These are phyloP conservation scores for Drosophila testacea DNA, from an alignment of 2,888 invertebrate genomes.

Conservation along the genomic window DNA sequence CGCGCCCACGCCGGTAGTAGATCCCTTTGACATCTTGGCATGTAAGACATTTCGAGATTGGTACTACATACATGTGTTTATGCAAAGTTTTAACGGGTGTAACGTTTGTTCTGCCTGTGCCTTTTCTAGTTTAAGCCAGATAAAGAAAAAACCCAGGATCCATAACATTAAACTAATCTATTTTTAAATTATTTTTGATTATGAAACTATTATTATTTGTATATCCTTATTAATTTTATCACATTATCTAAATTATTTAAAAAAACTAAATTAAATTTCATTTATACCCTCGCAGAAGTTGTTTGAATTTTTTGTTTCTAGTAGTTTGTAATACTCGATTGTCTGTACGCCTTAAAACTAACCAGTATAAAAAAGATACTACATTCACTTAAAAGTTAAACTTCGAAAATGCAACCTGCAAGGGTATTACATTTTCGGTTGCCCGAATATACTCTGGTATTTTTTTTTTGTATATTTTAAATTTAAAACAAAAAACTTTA, in stretches of 20 bases:
- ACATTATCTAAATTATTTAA: too few relatives aligned
- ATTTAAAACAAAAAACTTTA: background rate
- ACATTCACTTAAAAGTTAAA: too few relatives aligned
- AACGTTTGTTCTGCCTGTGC: constrained; percentile 2
- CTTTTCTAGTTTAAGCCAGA: constrained; percentile 20
- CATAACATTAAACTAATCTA: background rate
- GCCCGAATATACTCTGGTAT: background rate
- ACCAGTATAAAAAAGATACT: too few relatives aligned
- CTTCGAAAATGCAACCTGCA: background rate
- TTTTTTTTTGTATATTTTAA: background rate
- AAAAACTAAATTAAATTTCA: background rate
- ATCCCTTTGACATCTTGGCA: constrained; percentile 50
- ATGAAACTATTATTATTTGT: background rate
- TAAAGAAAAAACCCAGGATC: background rate
- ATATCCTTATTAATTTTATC: background rate
- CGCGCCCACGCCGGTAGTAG: constrained; percentile 47
- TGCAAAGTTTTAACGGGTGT: constrained; percentile 1
- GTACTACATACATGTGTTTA: constrained; percentile 21
- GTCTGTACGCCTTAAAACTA: too few relatives aligned
- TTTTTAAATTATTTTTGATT: background rate
- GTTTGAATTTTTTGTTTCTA: background rate
- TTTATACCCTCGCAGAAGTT: background rate
- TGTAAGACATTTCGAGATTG: constrained; percentile 59
- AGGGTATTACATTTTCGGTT: background rate
- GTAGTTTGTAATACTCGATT: too few relatives aligned